phyloP scores from a whole-genome alignment of 2,888 invertebrate genomes.

The Hydraecia micacea region DNA sequence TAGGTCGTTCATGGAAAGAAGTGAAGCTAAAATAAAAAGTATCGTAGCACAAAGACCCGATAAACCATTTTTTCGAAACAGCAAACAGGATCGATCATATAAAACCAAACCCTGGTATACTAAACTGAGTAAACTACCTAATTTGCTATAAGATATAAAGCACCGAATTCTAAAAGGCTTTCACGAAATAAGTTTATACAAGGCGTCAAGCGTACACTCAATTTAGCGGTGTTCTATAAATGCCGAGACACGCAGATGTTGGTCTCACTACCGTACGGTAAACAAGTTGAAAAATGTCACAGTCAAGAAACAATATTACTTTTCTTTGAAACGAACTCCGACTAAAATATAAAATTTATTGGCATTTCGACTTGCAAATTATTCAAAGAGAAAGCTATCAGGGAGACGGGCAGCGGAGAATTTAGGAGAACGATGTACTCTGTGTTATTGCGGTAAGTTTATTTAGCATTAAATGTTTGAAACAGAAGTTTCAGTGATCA shows the following conservation, averaged over 20 bases:
- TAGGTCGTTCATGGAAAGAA: slow-evolving; percentile 10
- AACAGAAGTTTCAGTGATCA: not conserved
- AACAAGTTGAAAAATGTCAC: slow-evolving; percentile 66
- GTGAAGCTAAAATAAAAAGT: slow-evolving; percentile 19
- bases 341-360: slow-evolving; percentile 67
- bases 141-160: slow-evolving; percentile 39
- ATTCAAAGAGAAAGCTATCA: slow-evolving; percentile 58
- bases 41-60: not conserved
- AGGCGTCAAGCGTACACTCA: slow-evolving; percentile 53
- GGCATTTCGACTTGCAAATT: slow-evolving; percentile 58
- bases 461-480: slow-evolving; percentile 35
- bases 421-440: slow-evolving; percentile 39
- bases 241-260: slow-evolving; percentile 57
- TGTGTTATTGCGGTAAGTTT: slow-evolving; percentile 24
- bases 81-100: slow-evolving; percentile 26
- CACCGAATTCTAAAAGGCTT: slow-evolving; percentile 38
- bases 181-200: slow-evolving; percentile 45
- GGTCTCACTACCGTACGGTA: slow-evolving; percentile 53
- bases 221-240: slow-evolving; percentile 64
- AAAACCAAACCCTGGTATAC: slow-evolving; percentile 6
- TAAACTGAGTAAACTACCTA: slow-evolving; percentile 20
- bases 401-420: slow-evolving; percentile 24
- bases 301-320: slow-evolving; percentile 64
- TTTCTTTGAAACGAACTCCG: slow-evolving; percentile 59
- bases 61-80: slow-evolving; percentile 27